Evolutionary conservation across 64 coral and sea anemone genomes (phyloP).

Genomic region (Stichodactyla mertensii): DNA sequence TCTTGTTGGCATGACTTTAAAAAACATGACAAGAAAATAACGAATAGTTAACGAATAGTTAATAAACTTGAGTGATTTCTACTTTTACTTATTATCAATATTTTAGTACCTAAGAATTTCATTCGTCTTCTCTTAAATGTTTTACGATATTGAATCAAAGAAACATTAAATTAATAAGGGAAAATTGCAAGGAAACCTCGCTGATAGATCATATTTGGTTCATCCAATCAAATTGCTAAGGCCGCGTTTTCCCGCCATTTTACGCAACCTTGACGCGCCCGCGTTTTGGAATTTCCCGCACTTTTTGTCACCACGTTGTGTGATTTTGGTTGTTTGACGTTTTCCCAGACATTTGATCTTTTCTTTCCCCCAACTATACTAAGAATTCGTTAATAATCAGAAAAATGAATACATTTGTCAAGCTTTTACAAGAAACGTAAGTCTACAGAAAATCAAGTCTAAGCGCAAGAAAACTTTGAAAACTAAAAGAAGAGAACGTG

Average conservation of each 20-base stretch:
- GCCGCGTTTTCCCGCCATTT: constrained; percentile 10
- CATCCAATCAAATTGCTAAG: background rate
- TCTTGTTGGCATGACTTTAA: constrained; percentile 65
- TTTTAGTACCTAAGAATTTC: no score
- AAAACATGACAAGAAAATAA: constrained; percentile 4
- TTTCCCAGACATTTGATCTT: background rate
- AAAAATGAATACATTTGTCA: background rate
- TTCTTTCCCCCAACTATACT: background rate
- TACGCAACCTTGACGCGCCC: background rate
- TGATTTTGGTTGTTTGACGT: background rate
- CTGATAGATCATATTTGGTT: background rate
- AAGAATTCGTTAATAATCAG: no score
- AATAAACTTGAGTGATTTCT: no score
- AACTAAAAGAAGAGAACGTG: background rate
- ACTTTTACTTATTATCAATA: no score
- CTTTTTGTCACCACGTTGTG: background rate
- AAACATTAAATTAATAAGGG: background rate
- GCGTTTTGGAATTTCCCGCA: background rate
- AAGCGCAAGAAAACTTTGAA: background rate
- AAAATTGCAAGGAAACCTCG: background rate
- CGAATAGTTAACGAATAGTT: background rate
- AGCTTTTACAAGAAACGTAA: background rate
- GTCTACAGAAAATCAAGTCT: background rate
- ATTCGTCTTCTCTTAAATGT: no score
- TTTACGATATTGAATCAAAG: background rate